Percentiles rank a stretch among this genome's conserved stretches.
Conservation (phyloP, 2,113 vertebrate species). For the Pelobates fuscus region DNA sequence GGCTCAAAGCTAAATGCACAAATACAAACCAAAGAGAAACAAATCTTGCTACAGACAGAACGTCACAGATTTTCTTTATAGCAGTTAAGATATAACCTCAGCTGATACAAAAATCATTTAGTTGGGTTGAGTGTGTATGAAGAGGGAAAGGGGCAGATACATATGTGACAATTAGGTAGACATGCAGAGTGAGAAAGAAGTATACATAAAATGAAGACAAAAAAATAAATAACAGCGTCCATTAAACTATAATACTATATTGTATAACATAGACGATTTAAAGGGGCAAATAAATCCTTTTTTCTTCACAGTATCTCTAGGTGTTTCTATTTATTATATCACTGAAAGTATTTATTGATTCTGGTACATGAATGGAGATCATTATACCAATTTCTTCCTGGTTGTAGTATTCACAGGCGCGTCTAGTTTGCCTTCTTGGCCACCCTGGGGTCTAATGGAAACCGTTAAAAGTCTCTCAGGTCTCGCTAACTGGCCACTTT, state of each 20-base stretch:
- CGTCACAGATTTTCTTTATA: no score
- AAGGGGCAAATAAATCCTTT: constrained; percentile 14
- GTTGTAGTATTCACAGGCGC: constrained; percentile 53
- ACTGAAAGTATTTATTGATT: constrained; percentile 36
- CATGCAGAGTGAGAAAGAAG: no score
- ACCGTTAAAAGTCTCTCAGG: constrained; percentile 54
- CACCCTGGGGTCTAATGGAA: constrained; percentile 50
- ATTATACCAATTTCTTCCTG: constrained; percentile 37
- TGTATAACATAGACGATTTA: constrained; percentile 44
- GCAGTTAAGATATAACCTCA: no score
- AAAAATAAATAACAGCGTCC: no score
- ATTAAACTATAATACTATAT: constrained; percentile 21
- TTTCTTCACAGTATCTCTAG: not conserved
- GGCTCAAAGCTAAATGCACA: no score
- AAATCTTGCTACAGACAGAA: no score
- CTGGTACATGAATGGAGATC: constrained; percentile 55
- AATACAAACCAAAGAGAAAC: no score
- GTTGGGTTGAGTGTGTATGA: no score
- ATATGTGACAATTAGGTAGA: no score
- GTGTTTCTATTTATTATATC: constrained; percentile 10
- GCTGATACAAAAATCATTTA: no score
- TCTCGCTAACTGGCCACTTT: constrained; percentile 56
- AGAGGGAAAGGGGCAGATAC: no score
- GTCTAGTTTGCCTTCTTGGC: constrained; percentile 47
- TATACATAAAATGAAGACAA: no score